Conservation (phyloP, 2,888 invertebrate genomes). For the Netelia virgata region DNA sequence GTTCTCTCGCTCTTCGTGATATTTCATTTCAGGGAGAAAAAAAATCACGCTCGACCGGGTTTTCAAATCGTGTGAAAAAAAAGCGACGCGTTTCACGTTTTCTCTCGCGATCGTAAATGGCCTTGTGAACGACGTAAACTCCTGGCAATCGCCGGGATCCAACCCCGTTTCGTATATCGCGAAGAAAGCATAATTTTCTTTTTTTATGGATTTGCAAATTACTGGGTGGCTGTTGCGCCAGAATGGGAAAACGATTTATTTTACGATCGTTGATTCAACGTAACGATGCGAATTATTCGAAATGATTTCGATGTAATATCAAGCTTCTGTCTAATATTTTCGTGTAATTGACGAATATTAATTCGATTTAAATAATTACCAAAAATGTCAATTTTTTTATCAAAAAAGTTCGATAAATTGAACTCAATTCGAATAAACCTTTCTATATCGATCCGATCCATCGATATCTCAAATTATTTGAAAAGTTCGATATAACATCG, state of each 20-base stretch:
- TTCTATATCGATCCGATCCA: too few relatives aligned
- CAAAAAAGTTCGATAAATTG: too few relatives aligned
- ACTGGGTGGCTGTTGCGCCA: neutral
- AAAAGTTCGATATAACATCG: too few relatives aligned
- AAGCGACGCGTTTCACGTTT: neutral
- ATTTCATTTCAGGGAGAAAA: slow-evolving; percentile 56
- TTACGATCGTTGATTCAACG: neutral
- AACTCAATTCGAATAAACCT: too few relatives aligned
- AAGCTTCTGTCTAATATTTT: too few relatives aligned
- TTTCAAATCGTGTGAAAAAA: slow-evolving; percentile 67
- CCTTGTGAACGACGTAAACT: slow-evolving; percentile 6
- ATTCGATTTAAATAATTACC: neutral
- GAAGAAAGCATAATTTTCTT: slow-evolving; percentile 45
- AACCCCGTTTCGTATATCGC: neutral
- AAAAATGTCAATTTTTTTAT: neutral
- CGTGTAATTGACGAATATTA: too few relatives aligned
- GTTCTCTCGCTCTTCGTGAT: slow-evolving; percentile 51
- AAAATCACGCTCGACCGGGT: slow-evolving; percentile 25
- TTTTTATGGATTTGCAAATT: slow-evolving; percentile 52
- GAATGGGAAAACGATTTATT: slow-evolving; percentile 15
- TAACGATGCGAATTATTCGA: neutral
- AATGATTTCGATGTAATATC: too few relatives aligned
- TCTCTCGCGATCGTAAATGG: slow-evolving; percentile 38
- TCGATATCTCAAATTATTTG: neutral
- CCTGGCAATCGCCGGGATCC: slow-evolving; percentile 5